phyloP scores from a whole-genome alignment of 1,140 invertebrate genomes.

The Aphelinus certus region DNA sequence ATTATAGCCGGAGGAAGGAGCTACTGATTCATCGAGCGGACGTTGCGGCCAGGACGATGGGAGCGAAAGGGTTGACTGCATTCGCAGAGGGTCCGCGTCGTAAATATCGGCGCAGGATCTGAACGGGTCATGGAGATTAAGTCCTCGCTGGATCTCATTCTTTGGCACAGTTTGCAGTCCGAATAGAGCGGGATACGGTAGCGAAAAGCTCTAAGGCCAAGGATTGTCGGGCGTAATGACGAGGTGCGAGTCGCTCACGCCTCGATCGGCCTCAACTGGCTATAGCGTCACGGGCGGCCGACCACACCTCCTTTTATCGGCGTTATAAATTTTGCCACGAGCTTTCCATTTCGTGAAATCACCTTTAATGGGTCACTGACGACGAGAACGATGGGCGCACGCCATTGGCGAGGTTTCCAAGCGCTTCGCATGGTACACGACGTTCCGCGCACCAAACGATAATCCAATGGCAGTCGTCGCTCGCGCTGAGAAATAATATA shows the following conservation, averaged over 20 bases:
- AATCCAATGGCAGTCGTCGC: no score
- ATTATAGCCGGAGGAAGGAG: no score
- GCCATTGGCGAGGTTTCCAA: no score
- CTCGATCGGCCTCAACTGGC: neutral
- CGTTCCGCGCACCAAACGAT: no score
- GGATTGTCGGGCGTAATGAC: constrained; percentile 1
- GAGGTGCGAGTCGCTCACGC: constrained; percentile 1
- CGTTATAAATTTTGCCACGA: constrained; percentile 23
- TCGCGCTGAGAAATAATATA: no score
- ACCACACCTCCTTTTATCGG: constrained; percentile 20
- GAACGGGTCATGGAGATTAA: neutral
- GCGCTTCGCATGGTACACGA: no score
- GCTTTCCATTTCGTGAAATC: neutral
- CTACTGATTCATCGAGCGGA: no score
- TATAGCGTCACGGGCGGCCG: neutral
- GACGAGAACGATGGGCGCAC: no score
- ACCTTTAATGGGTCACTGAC: no score
- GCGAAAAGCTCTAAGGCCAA: constrained; percentile 17
- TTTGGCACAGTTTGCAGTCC: neutral
- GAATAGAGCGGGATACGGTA: constrained; percentile 6
- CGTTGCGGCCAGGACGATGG: neutral
- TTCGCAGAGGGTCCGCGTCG: neutral
- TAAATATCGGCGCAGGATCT: constrained; percentile 19
- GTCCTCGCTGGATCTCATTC: neutral
- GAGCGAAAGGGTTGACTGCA: constrained; percentile 3